Evolutionary conservation across 2,113 vertebrate genomes (phyloP).

Genomic region (Rynchops niger): DNA sequence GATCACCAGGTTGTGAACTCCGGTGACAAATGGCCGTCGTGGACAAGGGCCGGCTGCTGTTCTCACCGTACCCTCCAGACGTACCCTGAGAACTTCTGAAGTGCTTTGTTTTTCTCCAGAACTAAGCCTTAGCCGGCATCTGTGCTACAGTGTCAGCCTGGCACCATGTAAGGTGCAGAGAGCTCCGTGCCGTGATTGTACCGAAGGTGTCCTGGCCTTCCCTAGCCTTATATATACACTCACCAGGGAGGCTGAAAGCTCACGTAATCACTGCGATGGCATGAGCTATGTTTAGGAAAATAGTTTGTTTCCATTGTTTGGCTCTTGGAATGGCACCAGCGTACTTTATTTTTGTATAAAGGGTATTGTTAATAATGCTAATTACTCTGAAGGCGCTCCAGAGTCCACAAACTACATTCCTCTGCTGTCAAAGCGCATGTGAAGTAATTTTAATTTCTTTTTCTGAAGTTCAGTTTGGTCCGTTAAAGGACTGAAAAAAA

Average conservation of each 20-base stretch:
- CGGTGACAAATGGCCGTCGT: neutral
- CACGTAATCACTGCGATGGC: neutral
- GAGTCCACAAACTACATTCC: neutral
- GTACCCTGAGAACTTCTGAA: neutral
- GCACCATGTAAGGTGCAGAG: accelerated
- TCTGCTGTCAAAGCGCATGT: neutral
- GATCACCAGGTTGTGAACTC: neutral
- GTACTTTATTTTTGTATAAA: neutral
- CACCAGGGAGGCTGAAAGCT: neutral
- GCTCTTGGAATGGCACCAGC: neutral
- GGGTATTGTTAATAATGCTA: neutral
- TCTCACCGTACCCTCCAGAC: neutral
- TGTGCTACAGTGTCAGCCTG: neutral
- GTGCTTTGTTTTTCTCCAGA: neutral
- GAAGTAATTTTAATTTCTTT: neutral
- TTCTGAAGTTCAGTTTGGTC: neutral
- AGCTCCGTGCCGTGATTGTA: accelerated
- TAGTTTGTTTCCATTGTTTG: neutral
- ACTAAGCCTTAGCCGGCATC: neutral
- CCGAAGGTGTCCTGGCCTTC: accelerated
- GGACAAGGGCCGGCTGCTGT: neutral
- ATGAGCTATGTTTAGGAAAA: neutral
- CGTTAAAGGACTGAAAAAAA: neutral
- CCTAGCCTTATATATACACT: accelerated
- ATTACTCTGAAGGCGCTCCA: neutral